Percentiles rank a stretch among this genome's conserved stretches.
Evolutionary conservation across 2,797 vertebrate genomes (phyloP).

Genomic region (Calcarius lapponicus): DNA sequence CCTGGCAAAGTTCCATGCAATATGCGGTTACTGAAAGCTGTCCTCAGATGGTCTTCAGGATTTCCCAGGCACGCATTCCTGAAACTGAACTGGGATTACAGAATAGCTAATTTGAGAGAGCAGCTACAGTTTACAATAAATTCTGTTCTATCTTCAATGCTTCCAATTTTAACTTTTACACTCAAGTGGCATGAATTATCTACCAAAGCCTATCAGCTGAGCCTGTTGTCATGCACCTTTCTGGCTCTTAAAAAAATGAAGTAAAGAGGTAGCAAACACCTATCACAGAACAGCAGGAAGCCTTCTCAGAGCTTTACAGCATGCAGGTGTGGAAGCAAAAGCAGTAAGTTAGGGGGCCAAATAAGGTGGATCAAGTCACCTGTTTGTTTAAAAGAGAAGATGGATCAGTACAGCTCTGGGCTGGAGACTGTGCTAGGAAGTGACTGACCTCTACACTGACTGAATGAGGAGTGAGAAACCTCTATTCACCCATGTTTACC

Average conservation of each 20-base stretch:
- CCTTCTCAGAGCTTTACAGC: not conserved
- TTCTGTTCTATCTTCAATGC: not conserved
- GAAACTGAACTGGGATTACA: not conserved
- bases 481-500: not conserved
- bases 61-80: constrained; percentile 4
- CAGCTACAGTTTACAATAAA: constrained; percentile 1
- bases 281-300: not conserved
- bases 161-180: not conserved
- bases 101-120: not conserved
- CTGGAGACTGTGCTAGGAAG: not conserved
- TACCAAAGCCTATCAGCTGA: not conserved
- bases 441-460: not conserved
- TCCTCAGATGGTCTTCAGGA: not conserved
- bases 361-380: not conserved
- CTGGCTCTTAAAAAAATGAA: not conserved
- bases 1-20: not conserved
- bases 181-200: not conserved
- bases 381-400: not conserved
- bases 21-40: not conserved
- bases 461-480: not conserved
- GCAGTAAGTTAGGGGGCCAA: not conserved
- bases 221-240: not conserved
- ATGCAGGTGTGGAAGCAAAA: not conserved
- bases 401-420: not conserved
- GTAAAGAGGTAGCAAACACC: not conserved